These are phyloP conservation scores for Orchestia grillus DNA, from an alignment of 1,140 invertebrate genomes.

Conservation along the genomic window DNA sequence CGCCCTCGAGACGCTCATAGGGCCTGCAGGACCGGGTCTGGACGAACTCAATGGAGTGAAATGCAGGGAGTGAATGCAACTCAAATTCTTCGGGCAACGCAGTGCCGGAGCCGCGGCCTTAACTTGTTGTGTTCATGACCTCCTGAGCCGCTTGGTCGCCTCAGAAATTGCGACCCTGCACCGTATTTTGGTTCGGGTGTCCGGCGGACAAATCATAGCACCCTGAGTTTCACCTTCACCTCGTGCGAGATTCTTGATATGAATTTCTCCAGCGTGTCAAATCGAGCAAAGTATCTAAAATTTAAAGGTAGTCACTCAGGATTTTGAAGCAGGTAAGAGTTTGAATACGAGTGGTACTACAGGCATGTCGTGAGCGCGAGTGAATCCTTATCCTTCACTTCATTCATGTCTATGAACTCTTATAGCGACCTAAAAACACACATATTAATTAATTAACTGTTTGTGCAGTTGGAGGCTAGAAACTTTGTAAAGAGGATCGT, in stretches of 20 bases:
- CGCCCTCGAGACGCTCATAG: not conserved
- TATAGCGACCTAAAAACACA: no score
- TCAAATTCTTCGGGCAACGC: not conserved
- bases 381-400: no score
- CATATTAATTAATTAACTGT: no score
- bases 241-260: not conserved
- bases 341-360: not conserved
- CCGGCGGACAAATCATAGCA: not conserved
- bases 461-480: no score
- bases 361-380: no score
- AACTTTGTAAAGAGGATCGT: no score
- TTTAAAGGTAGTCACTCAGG: not conserved
- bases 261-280: not conserved
- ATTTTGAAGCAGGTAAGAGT: not conserved
- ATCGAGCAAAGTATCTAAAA: not conserved
- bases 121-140: not conserved
- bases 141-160: not conserved
- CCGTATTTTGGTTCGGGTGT: not conserved
- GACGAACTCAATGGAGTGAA: conserved; percentile 36
- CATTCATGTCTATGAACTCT: no score
- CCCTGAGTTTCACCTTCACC: not conserved
- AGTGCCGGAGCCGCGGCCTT: not conserved
- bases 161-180: not conserved
- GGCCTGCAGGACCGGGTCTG: not conserved
- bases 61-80: conserved; percentile 9